These are phyloP conservation scores for Monochamus alternatus DNA, from an alignment of 2,888 invertebrate genomes.

Conservation along the genomic window DNA sequence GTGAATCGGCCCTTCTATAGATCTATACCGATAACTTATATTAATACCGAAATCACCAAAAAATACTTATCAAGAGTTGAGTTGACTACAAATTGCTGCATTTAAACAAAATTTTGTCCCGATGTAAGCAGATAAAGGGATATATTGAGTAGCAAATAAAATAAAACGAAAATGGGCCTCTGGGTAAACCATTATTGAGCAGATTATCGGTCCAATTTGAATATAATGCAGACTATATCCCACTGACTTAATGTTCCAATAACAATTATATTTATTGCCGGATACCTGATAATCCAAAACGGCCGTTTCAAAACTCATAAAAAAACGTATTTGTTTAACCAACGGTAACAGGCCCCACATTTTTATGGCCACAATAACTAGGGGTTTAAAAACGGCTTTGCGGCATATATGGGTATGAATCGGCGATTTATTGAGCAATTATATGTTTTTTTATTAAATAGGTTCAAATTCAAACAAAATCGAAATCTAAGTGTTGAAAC, in stretches of 20 bases:
- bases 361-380: constrained; percentile 28
- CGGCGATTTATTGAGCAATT: constrained; percentile 23
- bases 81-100: too few relatives aligned
- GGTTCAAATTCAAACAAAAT: constrained; percentile 16
- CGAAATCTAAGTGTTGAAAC: background rate
- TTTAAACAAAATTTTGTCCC: background rate
- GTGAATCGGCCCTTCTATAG: too few relatives aligned
- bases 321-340: constrained; percentile 25
- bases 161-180: constrained; percentile 2
- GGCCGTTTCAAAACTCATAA: constrained; percentile 19
- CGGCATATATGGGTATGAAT: constrained; percentile 29
- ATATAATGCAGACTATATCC: constrained; percentile 11
- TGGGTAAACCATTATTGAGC: background rate
- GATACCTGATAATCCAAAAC: constrained; percentile 27
- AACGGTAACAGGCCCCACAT: constrained; percentile 15
- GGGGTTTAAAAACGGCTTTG: constrained; percentile 32
- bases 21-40: too few relatives aligned
- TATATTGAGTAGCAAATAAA: background rate
- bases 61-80: too few relatives aligned
- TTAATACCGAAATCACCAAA: too few relatives aligned
- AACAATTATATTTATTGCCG: constrained; percentile 13
- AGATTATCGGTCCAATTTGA: constrained; percentile 8
- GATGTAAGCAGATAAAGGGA: background rate
- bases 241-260: constrained; percentile 17
- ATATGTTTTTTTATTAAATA: constrained; percentile 23